These are phyloP conservation scores for Halocaridina rubra DNA, from an alignment of 2,888 invertebrate species.

Conservation along the genomic window DNA sequence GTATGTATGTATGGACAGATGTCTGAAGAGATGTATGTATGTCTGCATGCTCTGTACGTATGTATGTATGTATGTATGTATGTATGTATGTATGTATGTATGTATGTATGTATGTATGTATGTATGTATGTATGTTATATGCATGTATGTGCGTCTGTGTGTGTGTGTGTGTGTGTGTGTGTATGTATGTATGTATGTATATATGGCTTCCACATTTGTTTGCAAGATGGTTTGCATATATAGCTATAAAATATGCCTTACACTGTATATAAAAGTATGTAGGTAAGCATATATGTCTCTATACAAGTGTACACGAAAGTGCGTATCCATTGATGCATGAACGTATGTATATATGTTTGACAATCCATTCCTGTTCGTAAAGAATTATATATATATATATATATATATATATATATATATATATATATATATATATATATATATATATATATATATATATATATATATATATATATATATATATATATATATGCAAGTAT, in stretches of 20 bases:
- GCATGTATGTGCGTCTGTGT: too few relatives aligned
- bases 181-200: slow-evolving; percentile 27
- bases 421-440: neutral
- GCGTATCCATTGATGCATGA: too few relatives aligned
- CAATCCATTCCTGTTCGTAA: too few relatives aligned
- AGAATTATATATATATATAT: neutral
- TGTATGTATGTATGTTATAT: too few relatives aligned
- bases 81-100: slow-evolving; percentile 21
- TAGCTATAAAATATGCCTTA: too few relatives aligned
- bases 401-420: slow-evolving; percentile 9
- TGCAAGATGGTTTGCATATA: too few relatives aligned
- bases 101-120: slow-evolving; percentile 32
- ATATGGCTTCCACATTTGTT: neutral
- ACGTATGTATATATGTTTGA: neutral
- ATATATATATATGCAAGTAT: neutral
- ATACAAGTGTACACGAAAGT: too few relatives aligned
- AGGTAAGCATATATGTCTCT: neutral
- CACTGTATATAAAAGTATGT: neutral
- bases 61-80: neutral
- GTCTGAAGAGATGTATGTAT: neutral
- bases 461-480: neutral
- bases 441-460: neutral
- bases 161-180: slow-evolving; percentile 28
- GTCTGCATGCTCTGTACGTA: neutral
- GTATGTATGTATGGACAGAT: too few relatives aligned